Percentiles rank a stretch among this genome's conserved stretches.
phyloP scores from a whole-genome alignment of 2,888 invertebrate species.

The Tortricodes alternella region DNA sequence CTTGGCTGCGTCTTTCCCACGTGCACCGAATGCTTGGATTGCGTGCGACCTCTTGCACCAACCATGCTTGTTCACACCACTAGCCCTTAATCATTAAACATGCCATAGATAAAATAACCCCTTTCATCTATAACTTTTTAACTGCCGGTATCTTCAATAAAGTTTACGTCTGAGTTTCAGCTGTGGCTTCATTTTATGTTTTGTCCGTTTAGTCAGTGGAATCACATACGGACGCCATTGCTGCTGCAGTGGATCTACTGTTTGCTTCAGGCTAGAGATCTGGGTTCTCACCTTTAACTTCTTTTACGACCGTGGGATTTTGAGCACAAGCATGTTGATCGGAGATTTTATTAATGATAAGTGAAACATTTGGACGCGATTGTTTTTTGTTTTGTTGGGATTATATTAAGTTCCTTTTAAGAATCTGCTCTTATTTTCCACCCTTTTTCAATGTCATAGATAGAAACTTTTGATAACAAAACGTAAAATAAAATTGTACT shows the following conservation, averaged over 20 bases:
- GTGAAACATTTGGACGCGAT: constrained; percentile 41
- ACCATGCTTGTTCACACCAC: constrained; percentile 57
- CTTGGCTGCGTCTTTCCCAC: constrained; percentile 74
- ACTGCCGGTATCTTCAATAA: constrained; percentile 45
- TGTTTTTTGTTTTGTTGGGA: constrained; percentile 7
- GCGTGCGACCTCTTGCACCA: constrained; percentile 76
- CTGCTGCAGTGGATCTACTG: constrained; percentile 79
- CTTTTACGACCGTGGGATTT: constrained; percentile 75
- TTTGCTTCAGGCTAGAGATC: constrained; percentile 76
- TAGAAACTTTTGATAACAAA: background rate
- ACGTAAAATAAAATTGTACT: background rate
- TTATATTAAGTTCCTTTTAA: background rate
- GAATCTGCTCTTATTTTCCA: background rate
- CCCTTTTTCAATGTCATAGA: background rate
- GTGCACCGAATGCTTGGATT: constrained; percentile 79
- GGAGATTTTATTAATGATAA: constrained; percentile 64
- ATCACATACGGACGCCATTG: constrained; percentile 57
- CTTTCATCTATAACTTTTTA: constrained; percentile 34
- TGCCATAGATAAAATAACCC: constrained; percentile 38
- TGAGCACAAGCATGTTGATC: constrained; percentile 45
- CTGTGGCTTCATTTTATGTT: constrained; percentile 54
- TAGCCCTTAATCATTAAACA: constrained; percentile 48
- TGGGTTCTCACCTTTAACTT: constrained; percentile 69
- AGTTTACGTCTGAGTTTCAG: constrained; percentile 36
- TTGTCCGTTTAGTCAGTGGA: constrained; percentile 46